phyloP scores from a whole-genome alignment of 2,888 invertebrate genomes.

The Iselma pallidipennis region DNA sequence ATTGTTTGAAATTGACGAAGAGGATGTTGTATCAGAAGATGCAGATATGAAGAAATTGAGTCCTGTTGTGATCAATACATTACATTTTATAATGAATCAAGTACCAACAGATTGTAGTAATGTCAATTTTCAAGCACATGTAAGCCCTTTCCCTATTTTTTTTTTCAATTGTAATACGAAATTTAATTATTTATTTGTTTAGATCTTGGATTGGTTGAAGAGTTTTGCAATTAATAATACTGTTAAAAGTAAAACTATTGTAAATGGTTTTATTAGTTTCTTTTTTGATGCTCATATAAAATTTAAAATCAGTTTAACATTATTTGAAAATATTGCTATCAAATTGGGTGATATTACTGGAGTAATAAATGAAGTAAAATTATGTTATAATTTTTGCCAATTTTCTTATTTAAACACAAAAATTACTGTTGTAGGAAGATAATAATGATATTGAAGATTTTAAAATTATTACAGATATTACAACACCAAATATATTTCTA shows the following conservation, averaged over 20 bases:
- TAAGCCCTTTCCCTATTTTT: neutral
- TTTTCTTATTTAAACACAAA: neutral
- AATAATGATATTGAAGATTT: conserved; percentile 41
- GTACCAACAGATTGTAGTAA: conserved; percentile 32
- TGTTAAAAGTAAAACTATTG: conserved; percentile 41
- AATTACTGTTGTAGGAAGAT: conserved; percentile 40
- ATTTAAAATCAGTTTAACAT: conserved; percentile 49
- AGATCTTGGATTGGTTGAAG: conserved; percentile 55
- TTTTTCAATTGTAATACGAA: neutral
- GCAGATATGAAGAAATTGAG: conserved; percentile 48
- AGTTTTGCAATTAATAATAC: conserved; percentile 47
- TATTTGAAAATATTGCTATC: conserved; percentile 55
- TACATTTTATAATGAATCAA: conserved; percentile 39
- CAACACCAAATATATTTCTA: conserved; percentile 48
- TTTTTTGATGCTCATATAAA: conserved; percentile 49
- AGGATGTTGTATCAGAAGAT: conserved; percentile 46
- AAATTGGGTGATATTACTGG: conserved; percentile 56
- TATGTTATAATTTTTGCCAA: neutral
- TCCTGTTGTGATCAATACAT: conserved; percentile 41
- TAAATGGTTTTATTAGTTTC: conserved; percentile 49
- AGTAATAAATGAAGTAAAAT: conserved; percentile 55
- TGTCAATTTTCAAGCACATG: neutral
- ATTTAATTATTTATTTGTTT: conserved; percentile 15
- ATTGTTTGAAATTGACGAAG: conserved; percentile 46
- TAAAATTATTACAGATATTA: conserved; percentile 52